phyloP scores from a whole-genome alignment of 2,113 vertebrate species.

The Nerophis ophidion region DNA sequence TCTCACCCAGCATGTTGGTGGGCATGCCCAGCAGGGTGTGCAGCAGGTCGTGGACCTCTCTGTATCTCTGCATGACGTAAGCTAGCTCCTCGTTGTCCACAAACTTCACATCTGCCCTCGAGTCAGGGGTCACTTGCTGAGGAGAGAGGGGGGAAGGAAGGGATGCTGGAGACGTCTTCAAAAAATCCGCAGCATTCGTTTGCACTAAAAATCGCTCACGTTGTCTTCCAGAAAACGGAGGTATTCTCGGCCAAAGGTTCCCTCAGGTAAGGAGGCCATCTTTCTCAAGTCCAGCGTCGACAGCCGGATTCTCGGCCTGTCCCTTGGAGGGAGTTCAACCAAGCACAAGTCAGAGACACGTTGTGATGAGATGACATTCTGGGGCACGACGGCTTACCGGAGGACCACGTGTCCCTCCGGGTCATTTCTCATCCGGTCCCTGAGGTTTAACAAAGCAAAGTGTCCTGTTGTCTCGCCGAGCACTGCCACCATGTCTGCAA shows the following conservation, averaged over 20 bases:
- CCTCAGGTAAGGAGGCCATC: slow-evolving; percentile 77
- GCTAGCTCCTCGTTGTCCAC: slow-evolving; percentile 91
- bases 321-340: slow-evolving; percentile 61
- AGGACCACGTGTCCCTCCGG: slow-evolving; percentile 84
- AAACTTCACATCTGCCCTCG: slow-evolving; percentile 83
- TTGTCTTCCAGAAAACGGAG: slow-evolving; percentile 84
- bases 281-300: slow-evolving; percentile 78
- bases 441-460: slow-evolving; percentile 73
- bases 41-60: slow-evolving; percentile 89
- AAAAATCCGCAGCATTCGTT: neutral
- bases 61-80: slow-evolving; percentile 89
- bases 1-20: slow-evolving; percentile 92
- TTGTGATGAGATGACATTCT: neutral
- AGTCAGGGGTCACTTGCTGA: slow-evolving; percentile 88
- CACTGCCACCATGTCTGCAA: slow-evolving; percentile 95
- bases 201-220: slow-evolving; percentile 62
- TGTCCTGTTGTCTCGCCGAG: slow-evolving; percentile 89
- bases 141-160: neutral
- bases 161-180: neutral
- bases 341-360: neutral
- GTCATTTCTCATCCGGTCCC: slow-evolving; percentile 82
- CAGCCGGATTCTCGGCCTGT: slow-evolving; percentile 84
- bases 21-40: slow-evolving; percentile 94
- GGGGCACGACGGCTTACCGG: slow-evolving; percentile 64
- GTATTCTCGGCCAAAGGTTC: slow-evolving; percentile 84